phyloP scores from a whole-genome alignment of 2,113 vertebrate genomes.

The Malurus elegans region DNA sequence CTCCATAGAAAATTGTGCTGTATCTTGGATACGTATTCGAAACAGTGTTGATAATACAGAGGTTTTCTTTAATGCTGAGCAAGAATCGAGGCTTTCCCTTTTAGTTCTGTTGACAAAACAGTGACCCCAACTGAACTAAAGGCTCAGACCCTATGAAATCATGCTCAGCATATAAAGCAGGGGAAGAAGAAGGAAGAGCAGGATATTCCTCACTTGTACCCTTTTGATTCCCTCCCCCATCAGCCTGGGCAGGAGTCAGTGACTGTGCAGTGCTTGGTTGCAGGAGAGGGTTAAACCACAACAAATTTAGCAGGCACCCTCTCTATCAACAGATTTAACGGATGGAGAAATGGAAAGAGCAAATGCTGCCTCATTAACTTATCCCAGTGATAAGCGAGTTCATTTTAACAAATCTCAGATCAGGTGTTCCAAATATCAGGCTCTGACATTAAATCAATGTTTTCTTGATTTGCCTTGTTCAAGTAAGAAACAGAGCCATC shows the following conservation, averaged over 20 bases:
- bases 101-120: accelerated
- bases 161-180: not conserved
- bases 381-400: not conserved
- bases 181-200: not conserved
- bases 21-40: not conserved
- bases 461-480: not conserved
- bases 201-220: not conserved
- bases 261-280: not conserved
- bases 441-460: not conserved
- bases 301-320: not conserved
- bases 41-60: not conserved
- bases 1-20: not conserved
- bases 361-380: not conserved
- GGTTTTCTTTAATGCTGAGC: not conserved
- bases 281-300: not conserved
- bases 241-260: not conserved
- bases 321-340: not conserved
- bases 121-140: not conserved
- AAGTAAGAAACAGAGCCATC: not conserved
- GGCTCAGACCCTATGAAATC: not conserved
- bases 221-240: not conserved
- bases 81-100: not conserved
- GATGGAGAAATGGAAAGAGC: not conserved
- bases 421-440: not conserved
- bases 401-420: not conserved